Evolutionary conservation across 2,888 invertebrate species (phyloP).

Genomic region (Abscondita cerata): DNA sequence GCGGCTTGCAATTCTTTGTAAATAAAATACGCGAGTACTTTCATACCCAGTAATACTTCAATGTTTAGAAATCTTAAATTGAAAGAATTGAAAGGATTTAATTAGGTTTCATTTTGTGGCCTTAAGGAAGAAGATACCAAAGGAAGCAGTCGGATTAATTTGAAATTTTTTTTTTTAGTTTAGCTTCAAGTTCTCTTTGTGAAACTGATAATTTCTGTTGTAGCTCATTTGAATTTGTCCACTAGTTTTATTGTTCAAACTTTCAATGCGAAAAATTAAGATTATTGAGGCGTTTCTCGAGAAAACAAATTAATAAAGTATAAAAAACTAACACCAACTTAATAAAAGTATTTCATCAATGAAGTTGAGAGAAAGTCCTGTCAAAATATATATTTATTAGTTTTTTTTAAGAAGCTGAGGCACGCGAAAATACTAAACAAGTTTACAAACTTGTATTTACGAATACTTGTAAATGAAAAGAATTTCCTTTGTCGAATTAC

Average conservation of each 20-base stretch:
- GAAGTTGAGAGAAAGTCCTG: conserved; percentile 9
- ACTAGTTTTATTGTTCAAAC: not conserved
- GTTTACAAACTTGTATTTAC: conserved; percentile 6
- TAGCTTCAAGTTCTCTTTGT: conserved; percentile 21
- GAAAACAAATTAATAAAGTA: conserved; percentile 6
- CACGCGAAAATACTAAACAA: conserved; percentile 2
- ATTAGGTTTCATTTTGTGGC: conserved; percentile 32
- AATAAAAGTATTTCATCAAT: conserved; percentile 8
- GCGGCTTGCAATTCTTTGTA: no score
- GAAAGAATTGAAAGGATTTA: conserved; percentile 33
- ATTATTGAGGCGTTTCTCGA: no score
- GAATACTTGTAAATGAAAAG: not conserved
- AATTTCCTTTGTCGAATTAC: not conserved
- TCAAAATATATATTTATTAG: conserved; percentile 8
- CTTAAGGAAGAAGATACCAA: conserved; percentile 34
- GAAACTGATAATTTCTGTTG: conserved; percentile 26
- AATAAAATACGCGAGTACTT: not conserved
- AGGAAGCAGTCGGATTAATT: conserved; percentile 35
- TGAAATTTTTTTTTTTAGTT: conserved; percentile 31
- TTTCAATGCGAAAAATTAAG: no score
- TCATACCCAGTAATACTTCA: no score
- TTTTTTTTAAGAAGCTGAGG: conserved; percentile 1
- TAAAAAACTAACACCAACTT: not conserved
- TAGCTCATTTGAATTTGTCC: conserved; percentile 13
- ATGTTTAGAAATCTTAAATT: not conserved